Conservation (phyloP, 1,140 invertebrate genomes). For the Asobara japonica region DNA sequence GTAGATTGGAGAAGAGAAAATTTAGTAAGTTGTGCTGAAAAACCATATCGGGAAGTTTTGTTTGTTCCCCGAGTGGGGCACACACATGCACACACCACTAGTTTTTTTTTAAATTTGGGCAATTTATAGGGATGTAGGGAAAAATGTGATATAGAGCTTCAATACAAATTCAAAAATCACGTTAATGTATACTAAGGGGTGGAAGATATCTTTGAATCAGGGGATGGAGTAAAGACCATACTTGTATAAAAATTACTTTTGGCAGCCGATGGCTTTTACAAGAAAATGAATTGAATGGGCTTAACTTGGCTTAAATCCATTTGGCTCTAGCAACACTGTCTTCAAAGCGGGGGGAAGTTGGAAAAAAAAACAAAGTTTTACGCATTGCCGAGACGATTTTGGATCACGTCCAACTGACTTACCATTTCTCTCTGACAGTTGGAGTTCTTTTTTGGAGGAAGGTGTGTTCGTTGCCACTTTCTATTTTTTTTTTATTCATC, state of each 20-base stretch:
- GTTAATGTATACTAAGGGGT: no score
- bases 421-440: not conserved
- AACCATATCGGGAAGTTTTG: no score
- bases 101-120: no score
- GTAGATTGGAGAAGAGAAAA: no score
- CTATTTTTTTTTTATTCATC: not conserved
- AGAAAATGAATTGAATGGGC: not conserved
- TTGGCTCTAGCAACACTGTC: not conserved
- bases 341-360: not conserved
- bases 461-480: not conserved
- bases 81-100: no score
- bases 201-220: not conserved
- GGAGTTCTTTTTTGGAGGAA: not conserved
- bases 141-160: no score
- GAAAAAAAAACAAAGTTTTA: not conserved
- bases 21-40: no score
- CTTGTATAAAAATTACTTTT: not conserved
- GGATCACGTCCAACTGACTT: not conserved
- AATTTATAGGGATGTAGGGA: no score
- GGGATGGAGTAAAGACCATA: not conserved
- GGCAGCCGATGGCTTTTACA: not conserved
- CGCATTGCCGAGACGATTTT: slow-evolving; percentile 9
- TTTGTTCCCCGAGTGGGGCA: no score
- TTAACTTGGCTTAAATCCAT: slow-evolving; percentile 13
- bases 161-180: no score